Evolutionary conservation across 1,140 invertebrate species (phyloP), one percentile per base, ranked within the genome.

Genomic region (Cyclina sinensis): DNA sequence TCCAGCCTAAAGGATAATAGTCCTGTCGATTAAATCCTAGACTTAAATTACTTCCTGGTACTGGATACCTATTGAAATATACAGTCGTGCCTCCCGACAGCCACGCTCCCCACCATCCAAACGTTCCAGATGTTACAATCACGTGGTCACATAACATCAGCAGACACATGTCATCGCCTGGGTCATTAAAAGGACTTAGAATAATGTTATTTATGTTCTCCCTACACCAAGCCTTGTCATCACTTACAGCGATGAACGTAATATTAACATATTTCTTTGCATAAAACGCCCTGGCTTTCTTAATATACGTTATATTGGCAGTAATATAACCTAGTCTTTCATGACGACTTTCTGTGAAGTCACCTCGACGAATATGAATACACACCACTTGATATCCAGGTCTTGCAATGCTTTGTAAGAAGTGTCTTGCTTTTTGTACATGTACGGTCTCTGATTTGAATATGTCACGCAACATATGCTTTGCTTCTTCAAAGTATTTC

Each of bases 41-140:
- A 14, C 37, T 68, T 0, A 92, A 39, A 68, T 79, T 84, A 0
- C 87, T 87, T 7, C 85, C 86, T 7, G 65, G 57, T 14, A 43
- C 32, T 0, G 90, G 78, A 84, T 86, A 92, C 14, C 91, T 88
- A 11, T 82, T 89, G 57, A 89, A 94, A 82, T 94, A 94, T 14
- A 94, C 86, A 2, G 86, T 89, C 9, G 90, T 78, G 27, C 95
- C 94, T 11, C 92, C 91, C 0, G 92, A 88, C 11, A 95, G 79
- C 84, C 91, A 94, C 0, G 92, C 94, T 0, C 88, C 92, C 94
- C 94, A 95, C 93, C 94, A 94, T 0, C 94, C 94, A 82, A 90
- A 95, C 4, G 91, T 92, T 0, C 94, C 94, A 1, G 89, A 89
- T 14, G 92, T 92, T 0, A 94, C 89, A 21, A 95, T 91, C 12